Evolutionary conservation across 1,140 invertebrate genomes (phyloP).

Genomic region (Zelostemma sp.): DNA sequence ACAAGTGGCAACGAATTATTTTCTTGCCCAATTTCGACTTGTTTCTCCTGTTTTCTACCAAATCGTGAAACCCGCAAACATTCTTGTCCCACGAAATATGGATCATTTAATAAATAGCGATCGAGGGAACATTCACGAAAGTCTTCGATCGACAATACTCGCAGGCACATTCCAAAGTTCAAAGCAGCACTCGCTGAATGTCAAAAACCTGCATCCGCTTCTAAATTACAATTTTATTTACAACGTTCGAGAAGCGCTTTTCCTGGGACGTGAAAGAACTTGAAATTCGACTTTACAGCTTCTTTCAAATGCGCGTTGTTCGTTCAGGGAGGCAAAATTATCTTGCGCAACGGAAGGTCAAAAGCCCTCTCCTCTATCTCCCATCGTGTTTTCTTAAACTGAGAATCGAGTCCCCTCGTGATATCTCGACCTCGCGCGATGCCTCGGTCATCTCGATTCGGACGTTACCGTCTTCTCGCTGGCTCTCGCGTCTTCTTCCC

Average conservation of each 20-base stretch:
- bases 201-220: too few relatives aligned
- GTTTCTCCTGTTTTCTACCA: too few relatives aligned
- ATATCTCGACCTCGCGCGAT: conserved; percentile 1
- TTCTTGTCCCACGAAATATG: not conserved
- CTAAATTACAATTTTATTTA: too few relatives aligned
- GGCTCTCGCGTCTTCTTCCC: not conserved
- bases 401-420: conserved; percentile 1
- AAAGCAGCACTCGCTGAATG: too few relatives aligned
- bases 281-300: too few relatives aligned
- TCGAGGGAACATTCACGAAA: too few relatives aligned
- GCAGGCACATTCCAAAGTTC: not conserved
- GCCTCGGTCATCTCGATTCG: conserved; percentile 2
- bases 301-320: not conserved
- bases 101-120: not conserved
- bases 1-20: conserved; percentile 35
- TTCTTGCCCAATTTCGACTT: conserved; percentile 21
- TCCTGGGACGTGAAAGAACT: too few relatives aligned
- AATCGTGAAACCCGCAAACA: too few relatives aligned
- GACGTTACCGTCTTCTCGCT: not conserved
- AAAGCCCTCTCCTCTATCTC: not conserved
- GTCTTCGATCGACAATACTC: too few relatives aligned
- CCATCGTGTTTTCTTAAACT: conserved; percentile 1
- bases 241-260: too few relatives aligned
- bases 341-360: conserved; percentile 1
- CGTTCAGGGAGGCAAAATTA: not conserved